Evolutionary conservation across 2,888 invertebrate species (phyloP).

Genomic region (Apoderus coryli): DNA sequence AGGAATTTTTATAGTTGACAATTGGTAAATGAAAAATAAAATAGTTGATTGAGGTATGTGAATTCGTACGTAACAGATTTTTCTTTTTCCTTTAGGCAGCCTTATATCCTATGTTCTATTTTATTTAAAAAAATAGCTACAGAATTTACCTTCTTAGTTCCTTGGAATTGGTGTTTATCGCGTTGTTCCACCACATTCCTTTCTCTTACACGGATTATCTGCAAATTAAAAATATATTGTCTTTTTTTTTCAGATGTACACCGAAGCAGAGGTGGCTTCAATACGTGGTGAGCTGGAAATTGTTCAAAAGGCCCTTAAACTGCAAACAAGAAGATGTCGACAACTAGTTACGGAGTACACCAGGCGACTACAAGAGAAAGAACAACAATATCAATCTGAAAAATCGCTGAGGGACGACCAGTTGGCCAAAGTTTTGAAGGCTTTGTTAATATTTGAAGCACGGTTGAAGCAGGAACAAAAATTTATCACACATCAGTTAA

Average conservation of each 20-base stretch:
- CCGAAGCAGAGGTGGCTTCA: constrained; percentile 43
- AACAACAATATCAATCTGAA: constrained; percentile 45
- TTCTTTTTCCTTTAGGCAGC: too few relatives aligned
- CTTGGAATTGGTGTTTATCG: constrained; percentile 12
- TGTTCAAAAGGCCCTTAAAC: constrained; percentile 49
- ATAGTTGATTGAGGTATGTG: too few relatives aligned
- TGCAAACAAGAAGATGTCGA: constrained; percentile 50
- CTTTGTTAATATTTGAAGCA: constrained; percentile 56
- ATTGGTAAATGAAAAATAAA: too few relatives aligned
- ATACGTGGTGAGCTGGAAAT: constrained; percentile 49
- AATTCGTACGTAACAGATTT: too few relatives aligned
- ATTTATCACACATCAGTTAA: constrained; percentile 49
- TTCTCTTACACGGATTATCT: neutral
- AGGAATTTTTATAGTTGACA: too few relatives aligned
- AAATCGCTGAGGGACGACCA: constrained; percentile 53
- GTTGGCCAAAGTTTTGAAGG: constrained; percentile 52
- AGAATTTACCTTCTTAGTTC: constrained; percentile 16
- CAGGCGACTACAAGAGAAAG: constrained; percentile 42
- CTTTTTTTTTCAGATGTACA: constrained; percentile 24
- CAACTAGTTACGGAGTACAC: constrained; percentile 53
- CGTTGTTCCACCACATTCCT: constrained; percentile 10
- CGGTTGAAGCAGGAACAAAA: constrained; percentile 58
- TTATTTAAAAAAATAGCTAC: too few relatives aligned
- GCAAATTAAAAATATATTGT: neutral
- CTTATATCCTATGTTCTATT: too few relatives aligned